Evolutionary conservation across 2,797 vertebrate species (phyloP), one percentile per base, ranked within the genome.

Genomic region (Melanotaenia nigrans): DNA sequence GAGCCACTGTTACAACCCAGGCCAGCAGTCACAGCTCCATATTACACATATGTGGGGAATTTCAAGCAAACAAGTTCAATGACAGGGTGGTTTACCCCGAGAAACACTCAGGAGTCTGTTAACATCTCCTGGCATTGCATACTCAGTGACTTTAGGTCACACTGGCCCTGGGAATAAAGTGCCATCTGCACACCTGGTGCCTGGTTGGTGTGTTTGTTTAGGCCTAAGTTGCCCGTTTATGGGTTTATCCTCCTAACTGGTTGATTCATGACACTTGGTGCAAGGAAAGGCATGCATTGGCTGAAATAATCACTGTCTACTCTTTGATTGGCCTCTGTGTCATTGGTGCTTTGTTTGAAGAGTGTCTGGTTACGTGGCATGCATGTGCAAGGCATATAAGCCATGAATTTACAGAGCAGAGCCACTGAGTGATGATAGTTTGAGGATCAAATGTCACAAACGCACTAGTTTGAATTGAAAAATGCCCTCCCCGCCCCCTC

Each of bases 1-100:
- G 82, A 87, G 67, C 85, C 87, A 86, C 89, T 94, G 92, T 94
- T 92, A 56, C 16, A 75, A 32, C 60, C 65, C 73, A 62, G 71
- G 75, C 68, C 85, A 65, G 82, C 74, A 81, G 75, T 70, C 78
- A 75, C 68, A 42, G 78, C 77, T 77, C 85, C 65, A 49, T 65
- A 69, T 90, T 84, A 61, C 91, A 90, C 86, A 79, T 71, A 83
- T 77, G 89, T 92, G 92, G 87, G 91, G 92, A 93, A 93, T 93
- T 93, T 90, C 87, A 57, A 86, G 90, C 90, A 88, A 92, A 92
- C 88, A 86, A 81, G 90, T 93, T 94, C 85, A 92, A 93, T 93
- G 82, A 71, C 78, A 70, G 73, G 61, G 67, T 14, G 61, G 63
- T 79, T 71, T 68, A 55, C 55, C n/a, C 47, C 9, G 64, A 40